Base-by-base conservation (phyloP, 2,888 invertebrate species). In the Dromius quadrimaculatus region DNA sequence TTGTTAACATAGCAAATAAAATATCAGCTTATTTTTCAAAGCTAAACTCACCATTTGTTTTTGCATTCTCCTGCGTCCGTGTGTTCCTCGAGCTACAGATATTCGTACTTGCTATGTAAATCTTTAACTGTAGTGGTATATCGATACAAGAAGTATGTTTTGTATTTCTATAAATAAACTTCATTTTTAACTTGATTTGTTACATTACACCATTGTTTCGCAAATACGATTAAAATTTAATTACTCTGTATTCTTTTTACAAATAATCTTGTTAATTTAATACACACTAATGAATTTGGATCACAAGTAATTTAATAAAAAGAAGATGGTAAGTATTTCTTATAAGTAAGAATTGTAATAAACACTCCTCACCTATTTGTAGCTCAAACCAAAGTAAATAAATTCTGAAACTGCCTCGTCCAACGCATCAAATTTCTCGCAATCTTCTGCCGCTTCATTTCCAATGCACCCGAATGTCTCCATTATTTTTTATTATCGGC, bases 21-120 rank as follows among this genome's bases (percentile, higher is more conserved):
- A 70, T 62, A 70, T 70, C 70, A 62, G 70, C 70, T 70, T 70
- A 70, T 70, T 70, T 70, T 70, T 70, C 70, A 70, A 70, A 70
- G 70, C 70, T 70, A 70, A 64, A 70, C 45, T 57, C 68, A 59
- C 68, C 45, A 68, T 43, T 68, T 68, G 68, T 68, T 68, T 68
- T 68, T 59, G 59, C 57, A 68, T 43, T 68, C 13, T 59, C 45
- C 59, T 59, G 38, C 62, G 36, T 59, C 36, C 38, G 41, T 62
- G 43, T 62, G 62, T 62, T 41, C 62, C 62, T 62, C 28, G 23
- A 62, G 15, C 15, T 22, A n/a, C 34, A 59, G 59, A 59, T 41
- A 22, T 22, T 45, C 34, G 17, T 45, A 45, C 28, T 34, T 45
- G 36, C 34, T 47, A 64, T 45, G 45, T 47, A 50, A 36, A 57